Evolutionary conservation across 2,797 vertebrate species (phyloP), one percentile per base, ranked within the genome.

Genomic region (Sciurus vulgaris): DNA sequence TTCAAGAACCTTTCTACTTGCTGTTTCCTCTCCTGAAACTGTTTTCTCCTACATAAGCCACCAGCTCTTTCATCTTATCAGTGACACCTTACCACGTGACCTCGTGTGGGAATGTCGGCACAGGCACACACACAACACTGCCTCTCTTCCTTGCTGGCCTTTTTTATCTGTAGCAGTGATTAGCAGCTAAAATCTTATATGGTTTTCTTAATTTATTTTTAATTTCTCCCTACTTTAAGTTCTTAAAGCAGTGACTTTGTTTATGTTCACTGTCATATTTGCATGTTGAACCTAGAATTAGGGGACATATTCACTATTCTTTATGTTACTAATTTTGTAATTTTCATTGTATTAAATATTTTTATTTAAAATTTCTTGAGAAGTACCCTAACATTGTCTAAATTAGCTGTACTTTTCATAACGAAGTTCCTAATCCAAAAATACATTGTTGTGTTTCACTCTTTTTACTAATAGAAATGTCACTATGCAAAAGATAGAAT

Each of bases 381-480:
- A 70, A 24, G 56, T 88, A 59, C 38, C 26, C 15, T 96, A 44
- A 88, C 74, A 77, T 44, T 59, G 4, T 61, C 41, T 73, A 4
- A 78, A 35, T 79, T 72, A 47, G 14, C 18, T 88, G 4, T 63
- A 26, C 11, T 72, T 86, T 79, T 83, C 56, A 59, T 87, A 83
- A 84, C 2, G 51, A 20, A 86, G 20, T 84, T 72, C n/a, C 67
- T 92, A 22, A 61, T 14, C 54, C 13, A 70, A 81, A 77, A 84
- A 49, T 70, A 0, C 13, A 2, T 18, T 24, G 3, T 15, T 92
- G 20, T 14, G 14, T 76, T 76, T 59, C 5, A 38, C 41, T 90
- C 81, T 95, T 87, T 88, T 9, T 91, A 33, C 26, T 35, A 95
- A 54, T 3, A 49, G 69, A 28, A 86, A 33, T 89, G 74, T n/a